Evolutionary conservation across 2,797 vertebrate species (phyloP).

Genomic region (Pteronotus mesoamericanus): DNA sequence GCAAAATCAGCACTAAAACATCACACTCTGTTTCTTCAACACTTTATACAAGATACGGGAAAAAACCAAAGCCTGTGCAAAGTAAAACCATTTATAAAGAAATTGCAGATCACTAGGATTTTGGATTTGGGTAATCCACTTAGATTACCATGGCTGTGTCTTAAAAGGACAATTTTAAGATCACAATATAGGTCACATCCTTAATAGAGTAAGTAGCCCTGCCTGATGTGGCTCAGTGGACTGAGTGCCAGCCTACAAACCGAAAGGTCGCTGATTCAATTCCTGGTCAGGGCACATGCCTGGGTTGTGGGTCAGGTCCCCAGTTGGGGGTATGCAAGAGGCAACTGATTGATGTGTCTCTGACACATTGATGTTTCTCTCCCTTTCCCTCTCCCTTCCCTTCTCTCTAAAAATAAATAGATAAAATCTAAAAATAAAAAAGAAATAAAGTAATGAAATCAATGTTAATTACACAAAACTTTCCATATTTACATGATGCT

Average conservation of each 20-base stretch:
- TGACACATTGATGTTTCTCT: no score
- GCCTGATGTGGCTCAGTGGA: no score
- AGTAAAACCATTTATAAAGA: slow-evolving; percentile 81
- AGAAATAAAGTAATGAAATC: slow-evolving; percentile 47
- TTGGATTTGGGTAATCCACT: slow-evolving; percentile 86
- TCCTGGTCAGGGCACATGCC: no score
- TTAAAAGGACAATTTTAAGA: slow-evolving; percentile 82
- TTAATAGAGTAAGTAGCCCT: slow-evolving; percentile 38
- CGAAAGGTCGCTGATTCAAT: no score
- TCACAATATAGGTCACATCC: slow-evolving; percentile 83
- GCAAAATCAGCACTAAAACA: slow-evolving; percentile 46
- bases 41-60: slow-evolving; percentile 69
- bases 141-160: slow-evolving; percentile 84
- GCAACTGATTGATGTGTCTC: no score
- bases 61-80: slow-evolving; percentile 78
- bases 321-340: no score
- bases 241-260: no score
- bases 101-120: slow-evolving; percentile 84
- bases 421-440: no score
- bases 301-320: no score
- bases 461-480: slow-evolving; percentile 52
- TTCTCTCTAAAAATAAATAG: no score
- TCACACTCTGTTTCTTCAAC: slow-evolving; percentile 34
- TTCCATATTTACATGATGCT: slow-evolving; percentile 4
- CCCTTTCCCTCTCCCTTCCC: no score